Base-by-base conservation (phyloP, 2,797 vertebrate species). In the Champsocephalus gunnari region DNA sequence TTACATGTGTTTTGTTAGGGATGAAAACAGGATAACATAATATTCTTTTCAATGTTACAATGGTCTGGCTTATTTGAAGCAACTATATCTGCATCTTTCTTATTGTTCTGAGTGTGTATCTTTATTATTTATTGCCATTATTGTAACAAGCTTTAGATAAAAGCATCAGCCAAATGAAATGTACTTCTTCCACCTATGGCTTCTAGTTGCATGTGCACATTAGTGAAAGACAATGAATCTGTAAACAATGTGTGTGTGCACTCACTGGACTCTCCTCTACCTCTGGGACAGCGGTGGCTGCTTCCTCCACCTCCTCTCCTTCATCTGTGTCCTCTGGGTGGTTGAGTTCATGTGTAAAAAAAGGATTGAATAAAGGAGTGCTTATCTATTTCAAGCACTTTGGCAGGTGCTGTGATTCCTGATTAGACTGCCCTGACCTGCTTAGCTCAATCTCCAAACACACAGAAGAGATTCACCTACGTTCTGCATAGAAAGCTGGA, bases 241-340 rank as follows among this genome's bases (percentile, higher is more conserved):
- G 8, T 64, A 51, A 66, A 66, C 9, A 44, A 10, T 63, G 5
- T 57, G 44, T 73, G 13, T 49, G 47, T 55, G 21, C 0, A 79
- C 73, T 86, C 66, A 92, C 57, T 14, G 66, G 71, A 54, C 69
- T 94, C 41, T 89, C 88, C 55, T 21, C 58, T 63, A 17, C 77
- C 19, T 81, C 72, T 55, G 53, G 49, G 49, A 50, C 49, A 56
- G 16, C 5, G 28, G 9, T 1, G 7, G 45, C 73, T 21, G 65
- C 69, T 17, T 83, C 77, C n/a, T 83, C 67, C 9, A 3, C 65
- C 24, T 69, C 50, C 3, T 71, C 73, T 58, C 0, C 69, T 73
- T 71, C 19, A 19, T 28, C 49, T 21, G 5, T 10, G 4, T 82
- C 80, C 59, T 83, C 83, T 80, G 70, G 12, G 55, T 58, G 43